These are phyloP conservation scores for Columba janthina DNA, from an alignment of 2,113 vertebrate genomes.

Conservation along the genomic window DNA sequence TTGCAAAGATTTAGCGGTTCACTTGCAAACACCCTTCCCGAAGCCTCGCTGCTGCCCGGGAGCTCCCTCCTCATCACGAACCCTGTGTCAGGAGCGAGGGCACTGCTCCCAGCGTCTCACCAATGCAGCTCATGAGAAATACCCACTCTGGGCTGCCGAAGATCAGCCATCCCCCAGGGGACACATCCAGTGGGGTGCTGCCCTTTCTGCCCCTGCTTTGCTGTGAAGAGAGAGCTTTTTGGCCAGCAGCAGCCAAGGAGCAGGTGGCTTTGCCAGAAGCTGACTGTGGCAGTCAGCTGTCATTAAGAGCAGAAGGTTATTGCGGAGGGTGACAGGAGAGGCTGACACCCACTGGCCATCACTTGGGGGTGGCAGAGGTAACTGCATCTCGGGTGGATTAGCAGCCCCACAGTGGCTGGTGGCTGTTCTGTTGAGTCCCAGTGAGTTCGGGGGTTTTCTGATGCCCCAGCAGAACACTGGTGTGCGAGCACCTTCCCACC, in stretches of 20 bases:
- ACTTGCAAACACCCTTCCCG: accelerated
- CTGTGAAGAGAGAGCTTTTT: neutral
- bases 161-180: accelerated
- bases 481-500: neutral
- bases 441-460: neutral
- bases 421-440: too few relatives aligned
- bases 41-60: neutral
- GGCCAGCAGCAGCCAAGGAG: neutral
- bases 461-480: neutral
- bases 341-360: neutral
- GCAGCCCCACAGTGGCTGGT: accelerated
- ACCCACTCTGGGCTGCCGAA: neutral
- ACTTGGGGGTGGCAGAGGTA: neutral
- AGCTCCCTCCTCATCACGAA: neutral
- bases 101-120: accelerated
- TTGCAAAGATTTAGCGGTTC: neutral
- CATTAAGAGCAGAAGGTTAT: neutral
- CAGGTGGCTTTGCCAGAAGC: neutral
- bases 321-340: accelerated
- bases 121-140: accelerated
- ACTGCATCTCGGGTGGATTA: accelerated
- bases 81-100: accelerated
- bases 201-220: neutral
- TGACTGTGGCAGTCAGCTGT: neutral
- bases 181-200: accelerated